phyloP scores from a whole-genome alignment of 1,140 invertebrate species.

The Campodea augens region DNA sequence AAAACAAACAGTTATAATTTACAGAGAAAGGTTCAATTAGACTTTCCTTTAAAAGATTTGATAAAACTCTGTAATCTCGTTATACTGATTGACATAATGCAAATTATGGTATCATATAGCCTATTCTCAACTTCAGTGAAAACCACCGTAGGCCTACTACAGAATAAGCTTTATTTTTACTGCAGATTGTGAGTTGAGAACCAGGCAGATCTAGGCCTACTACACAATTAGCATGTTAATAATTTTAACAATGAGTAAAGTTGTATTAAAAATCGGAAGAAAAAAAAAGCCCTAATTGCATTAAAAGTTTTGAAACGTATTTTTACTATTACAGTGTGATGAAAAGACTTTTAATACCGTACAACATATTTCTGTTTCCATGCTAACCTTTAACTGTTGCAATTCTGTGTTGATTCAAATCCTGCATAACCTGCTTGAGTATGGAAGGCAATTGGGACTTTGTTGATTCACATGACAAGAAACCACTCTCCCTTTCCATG shows the following conservation, averaged over 20 bases:
- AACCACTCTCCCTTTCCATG: constrained; percentile 59
- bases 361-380: neutral
- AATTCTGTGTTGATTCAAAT: constrained; percentile 58
- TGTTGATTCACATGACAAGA: constrained; percentile 43
- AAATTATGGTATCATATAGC: no score
- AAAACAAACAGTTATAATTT: no score
- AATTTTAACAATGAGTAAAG: neutral
- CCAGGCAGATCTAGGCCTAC: constrained; percentile 9
- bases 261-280: neutral
- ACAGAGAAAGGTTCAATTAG: no score
- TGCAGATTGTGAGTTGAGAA: neutral
- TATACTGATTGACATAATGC: no score
- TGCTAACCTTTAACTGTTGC: constrained; percentile 50
- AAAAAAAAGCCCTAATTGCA: neutral
- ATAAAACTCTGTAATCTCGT: no score
- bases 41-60: no score
- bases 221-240: constrained; percentile 2
- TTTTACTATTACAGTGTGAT: neutral
- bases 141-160: no score
- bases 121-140: no score
- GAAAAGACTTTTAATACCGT: neutral
- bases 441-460: constrained; percentile 42
- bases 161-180: constrained; percentile 4
- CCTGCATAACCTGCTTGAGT: constrained; percentile 50
- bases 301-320: no score